Percentiles rank a stretch among this genome's conserved stretches.
These are phyloP conservation scores for Euura saliciscinereae DNA, from an alignment of 1,140 invertebrate species.

Conservation along the genomic window DNA sequence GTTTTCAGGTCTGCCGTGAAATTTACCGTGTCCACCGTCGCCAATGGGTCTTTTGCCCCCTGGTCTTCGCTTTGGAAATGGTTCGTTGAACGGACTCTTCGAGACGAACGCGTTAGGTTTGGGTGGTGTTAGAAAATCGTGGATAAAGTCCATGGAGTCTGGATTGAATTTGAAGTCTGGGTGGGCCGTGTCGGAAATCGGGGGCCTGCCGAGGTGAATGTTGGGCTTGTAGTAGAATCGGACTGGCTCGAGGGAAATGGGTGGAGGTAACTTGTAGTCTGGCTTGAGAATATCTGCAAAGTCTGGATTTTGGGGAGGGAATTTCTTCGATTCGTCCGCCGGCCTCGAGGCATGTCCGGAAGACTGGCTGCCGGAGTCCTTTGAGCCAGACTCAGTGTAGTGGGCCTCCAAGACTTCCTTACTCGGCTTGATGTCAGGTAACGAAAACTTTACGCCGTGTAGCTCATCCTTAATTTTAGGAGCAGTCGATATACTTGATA, in stretches of 20 bases:
- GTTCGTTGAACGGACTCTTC: slow-evolving; percentile 46
- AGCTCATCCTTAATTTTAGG: slow-evolving; percentile 46
- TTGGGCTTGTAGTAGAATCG: slow-evolving; percentile 22
- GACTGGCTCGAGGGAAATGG: slow-evolving; percentile 28
- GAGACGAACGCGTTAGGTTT: slow-evolving; percentile 41
- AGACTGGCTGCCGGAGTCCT: neutral
- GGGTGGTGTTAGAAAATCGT: slow-evolving; percentile 50
- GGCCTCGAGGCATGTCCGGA: too few species aligned
- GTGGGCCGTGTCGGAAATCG: neutral
- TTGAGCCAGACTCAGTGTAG: slow-evolving; percentile 40
- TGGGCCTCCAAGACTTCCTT: slow-evolving; percentile 49
- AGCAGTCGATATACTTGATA: slow-evolving; percentile 37
- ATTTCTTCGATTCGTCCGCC: slow-evolving; percentile 23
- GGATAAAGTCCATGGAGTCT: neutral
- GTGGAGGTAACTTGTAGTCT: slow-evolving; percentile 33
- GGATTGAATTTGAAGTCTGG: neutral
- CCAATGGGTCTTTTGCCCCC: slow-evolving; percentile 12
- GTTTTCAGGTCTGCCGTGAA: neutral
- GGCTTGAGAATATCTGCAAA: slow-evolving; percentile 48
- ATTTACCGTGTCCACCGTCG: neutral
- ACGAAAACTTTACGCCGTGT: slow-evolving; percentile 38
- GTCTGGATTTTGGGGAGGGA: slow-evolving; percentile 33
- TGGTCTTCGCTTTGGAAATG: slow-evolving; percentile 40
- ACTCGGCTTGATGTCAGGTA: slow-evolving; percentile 30
- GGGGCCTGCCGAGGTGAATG: slow-evolving; percentile 12